These are phyloP conservation scores for Solenodon paradoxus DNA, from an alignment of 2,113 vertebrate species.

Conservation along the genomic window DNA sequence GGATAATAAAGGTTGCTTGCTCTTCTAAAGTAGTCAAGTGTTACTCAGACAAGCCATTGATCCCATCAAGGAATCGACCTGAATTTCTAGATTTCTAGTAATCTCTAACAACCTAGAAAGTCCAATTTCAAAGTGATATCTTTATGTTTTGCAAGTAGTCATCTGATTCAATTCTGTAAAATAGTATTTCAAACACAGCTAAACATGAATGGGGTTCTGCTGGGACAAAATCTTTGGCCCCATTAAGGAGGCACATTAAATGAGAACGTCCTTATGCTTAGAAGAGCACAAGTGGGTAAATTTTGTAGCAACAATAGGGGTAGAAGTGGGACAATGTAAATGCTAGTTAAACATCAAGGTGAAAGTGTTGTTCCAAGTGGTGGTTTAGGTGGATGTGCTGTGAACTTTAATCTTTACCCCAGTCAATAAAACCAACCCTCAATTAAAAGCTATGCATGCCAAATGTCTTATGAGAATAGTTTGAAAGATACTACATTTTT, in stretches of 20 bases:
- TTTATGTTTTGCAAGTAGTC: not conserved
- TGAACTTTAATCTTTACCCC: not conserved
- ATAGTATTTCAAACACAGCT: not conserved
- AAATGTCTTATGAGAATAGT: not conserved
- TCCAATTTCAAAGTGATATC: not conserved
- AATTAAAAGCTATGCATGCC: not conserved
- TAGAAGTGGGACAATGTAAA: not conserved
- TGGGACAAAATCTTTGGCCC: not conserved
- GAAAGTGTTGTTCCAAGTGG: accelerated
- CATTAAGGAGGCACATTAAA: not conserved
- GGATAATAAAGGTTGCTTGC: not conserved
- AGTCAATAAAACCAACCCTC: not conserved
- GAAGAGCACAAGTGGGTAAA: not conserved
- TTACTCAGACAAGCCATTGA: not conserved
- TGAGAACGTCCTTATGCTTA: not conserved
- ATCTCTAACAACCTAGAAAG: not conserved
- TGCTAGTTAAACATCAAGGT: not conserved
- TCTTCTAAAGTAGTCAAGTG: accelerated
- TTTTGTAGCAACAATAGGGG: not conserved
- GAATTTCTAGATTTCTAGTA: not conserved
- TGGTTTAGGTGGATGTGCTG: accelerated
- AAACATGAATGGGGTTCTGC: not conserved
- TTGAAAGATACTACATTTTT: no score
- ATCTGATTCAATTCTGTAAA: not conserved
- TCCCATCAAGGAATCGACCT: accelerated